These are phyloP conservation scores for Odontothrips loti DNA, from an alignment of 2,888 invertebrate genomes.

Conservation along the genomic window DNA sequence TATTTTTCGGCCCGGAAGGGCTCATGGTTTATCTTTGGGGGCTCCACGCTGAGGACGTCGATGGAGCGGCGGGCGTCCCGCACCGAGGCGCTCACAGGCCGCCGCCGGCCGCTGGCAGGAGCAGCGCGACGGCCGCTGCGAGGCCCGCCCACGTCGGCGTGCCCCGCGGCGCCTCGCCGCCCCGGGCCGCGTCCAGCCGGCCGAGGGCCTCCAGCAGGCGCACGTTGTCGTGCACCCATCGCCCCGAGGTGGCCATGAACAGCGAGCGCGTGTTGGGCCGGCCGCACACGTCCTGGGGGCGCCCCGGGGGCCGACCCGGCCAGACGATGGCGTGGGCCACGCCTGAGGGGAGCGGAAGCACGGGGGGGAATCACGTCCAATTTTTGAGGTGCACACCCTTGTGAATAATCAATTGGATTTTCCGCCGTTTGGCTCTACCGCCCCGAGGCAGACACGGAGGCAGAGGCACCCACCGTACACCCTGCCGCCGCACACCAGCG, in stretches of 20 bases:
- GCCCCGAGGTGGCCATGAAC: background rate
- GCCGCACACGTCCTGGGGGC: background rate
- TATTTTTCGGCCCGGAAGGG: no score
- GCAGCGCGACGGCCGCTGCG: background rate
- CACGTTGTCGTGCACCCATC: background rate
- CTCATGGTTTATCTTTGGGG: no score
- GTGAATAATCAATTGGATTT: no score
- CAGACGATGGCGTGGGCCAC: constrained; percentile 17
- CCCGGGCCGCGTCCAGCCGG: background rate
- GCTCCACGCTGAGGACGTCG: no score
- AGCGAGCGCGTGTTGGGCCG: background rate
- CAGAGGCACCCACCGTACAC: background rate
- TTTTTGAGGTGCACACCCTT: no score
- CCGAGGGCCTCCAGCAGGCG: background rate
- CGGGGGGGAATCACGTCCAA: no score
- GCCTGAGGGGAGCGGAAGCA: background rate
- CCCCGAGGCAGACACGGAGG: no score
- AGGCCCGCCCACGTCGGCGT: background rate
- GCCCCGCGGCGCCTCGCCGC: background rate
- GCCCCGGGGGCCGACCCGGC: background rate
- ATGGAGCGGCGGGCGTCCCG: background rate
- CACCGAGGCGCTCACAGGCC: background rate
- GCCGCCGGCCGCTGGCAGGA: background rate
- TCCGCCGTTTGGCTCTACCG: no score
- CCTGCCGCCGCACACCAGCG: background rate